phyloP scores from a whole-genome alignment of 2,797 vertebrate genomes.

The Smutsia temminckii region DNA sequence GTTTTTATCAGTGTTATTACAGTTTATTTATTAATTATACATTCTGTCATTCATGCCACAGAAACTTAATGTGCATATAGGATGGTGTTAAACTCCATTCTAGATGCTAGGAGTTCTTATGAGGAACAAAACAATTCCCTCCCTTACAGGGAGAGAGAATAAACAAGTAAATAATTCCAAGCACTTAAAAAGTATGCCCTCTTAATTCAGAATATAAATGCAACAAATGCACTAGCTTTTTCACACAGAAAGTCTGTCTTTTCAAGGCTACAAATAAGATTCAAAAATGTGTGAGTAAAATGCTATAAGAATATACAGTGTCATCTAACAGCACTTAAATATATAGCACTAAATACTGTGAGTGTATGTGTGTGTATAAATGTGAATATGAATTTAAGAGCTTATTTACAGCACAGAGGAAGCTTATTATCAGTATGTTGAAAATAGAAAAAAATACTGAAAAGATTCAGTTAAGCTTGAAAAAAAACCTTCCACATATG shows the following conservation, averaged over 20 bases:
- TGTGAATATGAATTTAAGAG: background rate
- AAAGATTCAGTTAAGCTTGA: background rate
- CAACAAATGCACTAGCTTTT: background rate
- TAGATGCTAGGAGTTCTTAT: background rate
- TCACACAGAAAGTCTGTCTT: background rate
- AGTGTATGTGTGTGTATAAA: too few relatives aligned
- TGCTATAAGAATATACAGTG: background rate
- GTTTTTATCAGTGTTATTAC: background rate
- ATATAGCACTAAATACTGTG: background rate
- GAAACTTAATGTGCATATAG: background rate
- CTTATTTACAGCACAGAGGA: background rate
- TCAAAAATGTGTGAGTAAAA: background rate
- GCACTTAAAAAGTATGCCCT: background rate
- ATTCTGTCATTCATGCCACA: background rate
- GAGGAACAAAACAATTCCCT: background rate
- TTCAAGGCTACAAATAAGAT: background rate
- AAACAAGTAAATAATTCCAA: background rate
- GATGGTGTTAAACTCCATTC: background rate
- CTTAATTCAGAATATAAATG: background rate
- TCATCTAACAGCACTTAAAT: background rate
- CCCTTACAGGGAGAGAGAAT: background rate
- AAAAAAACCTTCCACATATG: background rate
- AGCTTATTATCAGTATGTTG: background rate
- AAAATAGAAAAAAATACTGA: background rate
- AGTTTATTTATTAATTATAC: conserved; percentile 14